Evolutionary conservation across 1,140 invertebrate genomes (phyloP), one percentile per base, ranked within the genome.

Genomic region (Temnothorax nylanderi): DNA sequence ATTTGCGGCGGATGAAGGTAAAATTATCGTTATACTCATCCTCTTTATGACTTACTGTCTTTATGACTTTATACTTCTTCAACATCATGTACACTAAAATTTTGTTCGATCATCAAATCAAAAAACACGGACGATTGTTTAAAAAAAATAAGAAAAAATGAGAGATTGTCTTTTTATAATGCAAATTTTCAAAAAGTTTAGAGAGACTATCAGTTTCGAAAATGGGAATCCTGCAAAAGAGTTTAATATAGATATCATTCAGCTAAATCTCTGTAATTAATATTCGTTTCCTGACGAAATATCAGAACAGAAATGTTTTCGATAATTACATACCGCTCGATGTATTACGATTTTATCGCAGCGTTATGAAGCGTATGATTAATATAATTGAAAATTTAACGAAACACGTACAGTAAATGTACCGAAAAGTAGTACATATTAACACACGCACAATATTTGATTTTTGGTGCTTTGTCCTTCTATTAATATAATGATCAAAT

Each of bases 301-400:
- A 84, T 84, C 77, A 21, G 51, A 71, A 56, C 8, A 65, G 47
- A 82, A 80, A 72, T 49, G 21, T 56, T 71, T 56, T 72, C 21
- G 32, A 41, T 82, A 82, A 82, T 72, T 84, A 49, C 8, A 71
- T 13, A 44, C n/a, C 7, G 26, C 21, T n/a, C 54, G 11, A 47
- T n/a, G 51, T 56, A 26, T 69, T 54, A 80, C 13, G n/a, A 80
- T 80, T 64, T 51, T 21, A 82, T 60, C 51, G 26, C 4, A 26
- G 10, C 18, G 3, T 62, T 49, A 74, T 49, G 41, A 74, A 60
- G 26, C 80, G n/a, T 84, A 47, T 74, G 6, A 84, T 82, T 74
- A 84, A 82, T 82, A 82, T 58, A 74, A 84, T 74, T 51, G 54
- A 74, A 84, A 60, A 74, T 60, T 84, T 74, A 47, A 56, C 21